These are phyloP conservation scores for Miichthys miiuy DNA, from an alignment of 2,797 vertebrate species.

Conservation along the genomic window DNA sequence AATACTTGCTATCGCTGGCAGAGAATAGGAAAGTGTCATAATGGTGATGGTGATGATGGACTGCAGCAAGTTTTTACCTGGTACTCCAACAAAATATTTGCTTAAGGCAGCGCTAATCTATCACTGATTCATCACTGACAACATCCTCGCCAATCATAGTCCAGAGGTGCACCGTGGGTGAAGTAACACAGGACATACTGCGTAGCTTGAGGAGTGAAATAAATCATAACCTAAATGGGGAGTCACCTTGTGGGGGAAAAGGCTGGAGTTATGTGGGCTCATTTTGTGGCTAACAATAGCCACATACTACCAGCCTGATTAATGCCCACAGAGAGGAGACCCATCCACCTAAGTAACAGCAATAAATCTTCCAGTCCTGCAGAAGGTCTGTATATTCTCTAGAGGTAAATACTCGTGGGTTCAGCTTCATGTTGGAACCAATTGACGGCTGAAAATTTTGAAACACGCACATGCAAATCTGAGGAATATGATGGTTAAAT, in stretches of 20 bases:
- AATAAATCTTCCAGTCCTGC: constrained; percentile 70
- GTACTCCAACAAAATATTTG: constrained; percentile 9
- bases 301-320: constrained; percentile 65
- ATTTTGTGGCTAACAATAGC: constrained; percentile 69
- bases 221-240: constrained; percentile 45
- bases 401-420: constrained; percentile 26
- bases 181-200: constrained; percentile 7
- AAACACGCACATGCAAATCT: constrained; percentile 28
- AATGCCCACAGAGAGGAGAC: constrained; percentile 63
- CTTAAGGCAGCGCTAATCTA: constrained; percentile 47
- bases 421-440: constrained; percentile 32
- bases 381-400: constrained; percentile 25
- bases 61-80: constrained; percentile 30
- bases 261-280: constrained; percentile 35
- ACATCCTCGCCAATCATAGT: constrained; percentile 14
- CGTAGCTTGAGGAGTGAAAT: constrained; percentile 29
- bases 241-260: constrained; percentile 51
- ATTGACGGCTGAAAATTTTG: constrained; percentile 22
- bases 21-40: constrained; percentile 7
- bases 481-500: constrained; percentile 1
- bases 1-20: not conserved
- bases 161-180: constrained; percentile 16
- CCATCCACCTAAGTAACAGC: constrained; percentile 69
- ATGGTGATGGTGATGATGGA: constrained; percentile 19
- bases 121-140: constrained; percentile 65